These are phyloP conservation scores for Bombus breviceps DNA, from an alignment of 1,140 invertebrate genomes.

Conservation along the genomic window DNA sequence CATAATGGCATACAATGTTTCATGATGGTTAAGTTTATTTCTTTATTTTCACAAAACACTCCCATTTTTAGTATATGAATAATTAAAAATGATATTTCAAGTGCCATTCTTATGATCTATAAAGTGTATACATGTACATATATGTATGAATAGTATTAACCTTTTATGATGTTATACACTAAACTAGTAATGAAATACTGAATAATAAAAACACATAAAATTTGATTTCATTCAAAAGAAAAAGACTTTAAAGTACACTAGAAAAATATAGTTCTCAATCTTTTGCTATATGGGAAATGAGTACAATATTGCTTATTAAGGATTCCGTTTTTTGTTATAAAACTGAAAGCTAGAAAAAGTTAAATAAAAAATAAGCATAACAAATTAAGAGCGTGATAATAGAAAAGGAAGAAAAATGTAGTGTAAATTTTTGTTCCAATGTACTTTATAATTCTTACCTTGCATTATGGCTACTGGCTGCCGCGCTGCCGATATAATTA, in stretches of 20 bases:
- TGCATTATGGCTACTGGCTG: slow-evolving; percentile 83
- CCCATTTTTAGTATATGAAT: not conserved
- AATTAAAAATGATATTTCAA: slow-evolving; percentile 24
- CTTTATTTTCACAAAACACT: slow-evolving; percentile 36
- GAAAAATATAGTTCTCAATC: slow-evolving; percentile 16
- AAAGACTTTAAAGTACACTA: slow-evolving; percentile 13
- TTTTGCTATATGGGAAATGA: slow-evolving; percentile 17
- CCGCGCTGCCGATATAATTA: slow-evolving; percentile 84
- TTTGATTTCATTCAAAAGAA: slow-evolving; percentile 20
- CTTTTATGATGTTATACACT: not conserved
- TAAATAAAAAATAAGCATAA: slow-evolving; percentile 65
- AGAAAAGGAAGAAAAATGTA: slow-evolving; percentile 76
- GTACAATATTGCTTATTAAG: slow-evolving; percentile 38
- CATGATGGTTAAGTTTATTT: slow-evolving; percentile 24
- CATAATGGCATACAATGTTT: slow-evolving; percentile 42
- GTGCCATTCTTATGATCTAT: slow-evolving; percentile 9
- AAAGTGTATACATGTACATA: not conserved
- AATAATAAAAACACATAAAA: slow-evolving; percentile 13
- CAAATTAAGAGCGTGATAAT: slow-evolving; percentile 71
- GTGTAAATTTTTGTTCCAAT: slow-evolving; percentile 81
- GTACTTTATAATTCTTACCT: slow-evolving; percentile 83
- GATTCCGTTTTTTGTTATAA: slow-evolving; percentile 48
- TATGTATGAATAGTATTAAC: slow-evolving; percentile 13
- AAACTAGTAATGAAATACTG: slow-evolving; percentile 24
- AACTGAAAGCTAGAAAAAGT: slow-evolving; percentile 58